phyloP scores from a whole-genome alignment of 1,140 invertebrate genomes.

The Cyphomyrmex costatus region DNA sequence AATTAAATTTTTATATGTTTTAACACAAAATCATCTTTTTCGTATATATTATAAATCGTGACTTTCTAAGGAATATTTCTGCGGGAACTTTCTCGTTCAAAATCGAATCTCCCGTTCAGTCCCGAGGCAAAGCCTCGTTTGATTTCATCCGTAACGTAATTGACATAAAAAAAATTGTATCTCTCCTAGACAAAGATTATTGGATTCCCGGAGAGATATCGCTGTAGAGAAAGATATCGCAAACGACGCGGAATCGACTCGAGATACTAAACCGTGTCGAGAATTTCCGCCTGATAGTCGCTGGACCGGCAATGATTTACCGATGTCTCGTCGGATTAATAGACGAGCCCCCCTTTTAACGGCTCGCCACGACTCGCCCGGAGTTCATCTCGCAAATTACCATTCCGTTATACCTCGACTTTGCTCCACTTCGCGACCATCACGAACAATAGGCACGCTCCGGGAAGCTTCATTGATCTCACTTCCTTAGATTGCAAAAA shows the following conservation, averaged over 20 bases:
- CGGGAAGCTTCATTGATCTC: constrained; percentile 30
- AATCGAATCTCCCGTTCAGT: background rate
- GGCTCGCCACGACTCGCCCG: constrained; percentile 41
- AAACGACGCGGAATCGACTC: constrained; percentile 11
- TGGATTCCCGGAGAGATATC: background rate
- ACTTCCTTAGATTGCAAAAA: background rate
- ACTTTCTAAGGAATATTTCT: constrained; percentile 15
- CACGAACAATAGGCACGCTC: constrained; percentile 45
- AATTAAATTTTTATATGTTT: too few relatives aligned
- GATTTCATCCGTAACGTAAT: background rate
- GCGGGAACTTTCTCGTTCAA: constrained; percentile 3
- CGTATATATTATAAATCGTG: constrained; percentile 5
- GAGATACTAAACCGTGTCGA: constrained; percentile 32
- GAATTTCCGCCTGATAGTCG: constrained; percentile 57
- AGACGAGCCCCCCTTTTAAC: constrained; percentile 62
- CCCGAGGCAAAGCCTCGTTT: background rate
- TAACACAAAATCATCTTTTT: too few relatives aligned
- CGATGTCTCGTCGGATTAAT: constrained; percentile 65
- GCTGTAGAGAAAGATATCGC: background rate
- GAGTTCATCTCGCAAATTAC: constrained; percentile 56
- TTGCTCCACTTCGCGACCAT: constrained; percentile 52
- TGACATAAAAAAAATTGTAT: background rate
- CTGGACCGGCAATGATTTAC: constrained; percentile 67
- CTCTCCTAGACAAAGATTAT: background rate
- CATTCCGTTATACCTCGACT: constrained; percentile 60